Conservation (phyloP, 2,113 vertebrate genomes). For the Hemicordylus capensis region DNA sequence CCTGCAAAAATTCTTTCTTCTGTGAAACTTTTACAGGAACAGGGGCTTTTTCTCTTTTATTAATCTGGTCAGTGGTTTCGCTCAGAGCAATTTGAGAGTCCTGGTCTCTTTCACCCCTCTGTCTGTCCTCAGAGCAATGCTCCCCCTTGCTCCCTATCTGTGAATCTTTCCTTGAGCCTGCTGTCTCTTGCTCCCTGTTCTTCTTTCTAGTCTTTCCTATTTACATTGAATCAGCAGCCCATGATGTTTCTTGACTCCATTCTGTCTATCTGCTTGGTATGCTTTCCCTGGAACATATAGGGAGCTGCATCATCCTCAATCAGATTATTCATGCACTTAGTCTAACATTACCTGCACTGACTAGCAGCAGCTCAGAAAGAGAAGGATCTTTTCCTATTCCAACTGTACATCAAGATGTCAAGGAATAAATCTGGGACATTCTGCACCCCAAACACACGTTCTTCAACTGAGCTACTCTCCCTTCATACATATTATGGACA, state of each 20-base stretch:
- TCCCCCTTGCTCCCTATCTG: not conserved
- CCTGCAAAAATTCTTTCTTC: too few relatives aligned
- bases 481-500: too few relatives aligned
- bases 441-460: too few relatives aligned
- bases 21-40: not conserved
- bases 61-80: not conserved
- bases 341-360: too few relatives aligned
- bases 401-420: too few relatives aligned
- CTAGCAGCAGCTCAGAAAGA: too few relatives aligned
- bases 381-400: too few relatives aligned
- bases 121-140: not conserved
- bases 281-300: not conserved
- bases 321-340: too few relatives aligned
- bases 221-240: not conserved
- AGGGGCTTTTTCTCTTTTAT: not conserved
- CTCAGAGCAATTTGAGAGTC: not conserved
- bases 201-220: not conserved
- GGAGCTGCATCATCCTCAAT: too few relatives aligned
- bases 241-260: not conserved
- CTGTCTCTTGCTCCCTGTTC: not conserved
- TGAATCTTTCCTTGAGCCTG: not conserved
- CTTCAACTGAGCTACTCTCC: too few relatives aligned
- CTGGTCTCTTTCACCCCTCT: not conserved
- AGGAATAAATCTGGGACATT: too few relatives aligned
- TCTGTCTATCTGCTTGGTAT: not conserved